Percentiles rank a stretch among this genome's conserved stretches.
Evolutionary conservation across 2,797 vertebrate species (phyloP).

Genomic region (Helostoma temminkii): DNA sequence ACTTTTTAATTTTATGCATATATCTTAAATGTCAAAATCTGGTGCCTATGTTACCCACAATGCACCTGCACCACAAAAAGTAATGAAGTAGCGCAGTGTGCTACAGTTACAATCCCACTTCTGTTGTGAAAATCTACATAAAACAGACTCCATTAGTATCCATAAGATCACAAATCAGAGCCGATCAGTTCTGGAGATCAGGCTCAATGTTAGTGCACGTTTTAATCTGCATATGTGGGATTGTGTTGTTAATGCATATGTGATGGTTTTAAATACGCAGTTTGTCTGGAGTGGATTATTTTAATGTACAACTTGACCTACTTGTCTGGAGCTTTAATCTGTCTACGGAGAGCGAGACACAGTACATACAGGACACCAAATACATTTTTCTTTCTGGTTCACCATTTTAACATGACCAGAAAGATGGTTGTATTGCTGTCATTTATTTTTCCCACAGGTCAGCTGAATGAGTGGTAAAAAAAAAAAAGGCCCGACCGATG

Average conservation of each 20-base stretch:
- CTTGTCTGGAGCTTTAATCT: slow-evolving; percentile 28
- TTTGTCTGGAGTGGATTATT: slow-evolving; percentile 8
- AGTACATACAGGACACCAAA: not conserved
- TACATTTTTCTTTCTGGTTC: slow-evolving; percentile 3
- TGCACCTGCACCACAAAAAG: not conserved
- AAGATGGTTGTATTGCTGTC: slow-evolving; percentile 17
- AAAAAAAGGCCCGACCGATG: slow-evolving; percentile 23
- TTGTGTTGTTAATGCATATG: slow-evolving; percentile 25
- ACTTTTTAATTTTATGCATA: not conserved
- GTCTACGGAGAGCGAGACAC: not conserved
- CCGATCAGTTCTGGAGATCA: slow-evolving; percentile 12
- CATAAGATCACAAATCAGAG: slow-evolving; percentile 26
- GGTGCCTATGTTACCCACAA: not conserved
- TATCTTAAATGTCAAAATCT: not conserved
- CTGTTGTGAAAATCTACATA: slow-evolving; percentile 7
- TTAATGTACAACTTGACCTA: slow-evolving; percentile 33
- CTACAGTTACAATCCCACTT: no score
- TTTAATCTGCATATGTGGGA: slow-evolving; percentile 42
- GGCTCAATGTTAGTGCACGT: slow-evolving; percentile 20
- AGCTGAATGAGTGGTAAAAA: slow-evolving; percentile 48
- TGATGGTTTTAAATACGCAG: slow-evolving; percentile 22
- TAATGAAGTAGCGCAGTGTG: not conserved
- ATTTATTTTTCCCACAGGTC: slow-evolving; percentile 48
- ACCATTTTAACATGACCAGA: slow-evolving; percentile 42
- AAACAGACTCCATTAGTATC: slow-evolving; percentile 4